Evolutionary conservation across 2,888 invertebrate species (phyloP), one percentile per base, ranked within the genome.

Genomic region (Baronia brevicornis): DNA sequence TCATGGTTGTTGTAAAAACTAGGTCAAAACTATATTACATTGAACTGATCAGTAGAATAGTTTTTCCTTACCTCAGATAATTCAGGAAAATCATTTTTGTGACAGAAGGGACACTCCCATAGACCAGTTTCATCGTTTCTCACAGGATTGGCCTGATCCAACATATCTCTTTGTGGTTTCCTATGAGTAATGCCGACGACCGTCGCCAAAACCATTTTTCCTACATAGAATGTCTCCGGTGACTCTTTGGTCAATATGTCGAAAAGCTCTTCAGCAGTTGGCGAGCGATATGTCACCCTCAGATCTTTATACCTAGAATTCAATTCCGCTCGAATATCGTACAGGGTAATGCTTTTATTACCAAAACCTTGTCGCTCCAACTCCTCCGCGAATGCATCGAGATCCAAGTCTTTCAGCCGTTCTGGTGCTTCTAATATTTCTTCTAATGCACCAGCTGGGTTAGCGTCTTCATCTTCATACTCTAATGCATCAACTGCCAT

Each of bases 401-500:
- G 85, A 85, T 99, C 98, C 14, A 99, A 86, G 69, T 99, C 99
- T 68, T 96, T 96, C 12, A 97, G 78, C 48, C 96, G 87, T 61
- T 97, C 97, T 0, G 98, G 98, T 4, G 95, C 91, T 69, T 98
- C 97, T 1, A 99, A 84, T 58, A 99, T 98, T 71, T 98, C 98
- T 71, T 98, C 98, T 12, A 99, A 79, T 6, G 99, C 98, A 0
- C 96, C 96, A 0, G 98, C 97, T 0, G 98, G 97, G 74, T 97
- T 97, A 0, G 94, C 93, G 48, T 96, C 97, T 63, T 97, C 97
- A 58, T 98, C 98, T 60, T 98, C 98, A 54, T 98, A 97, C 56
- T 99, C 99, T 25, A 99, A 80, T 1, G 99, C 99, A 73, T 99
- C 99, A 0, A 98, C 97, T 0, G 99, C 99, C 98, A 99, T 99